phyloP scores from a whole-genome alignment of 2,888 invertebrate species.

The Lordiphosa andalusiaca region DNA sequence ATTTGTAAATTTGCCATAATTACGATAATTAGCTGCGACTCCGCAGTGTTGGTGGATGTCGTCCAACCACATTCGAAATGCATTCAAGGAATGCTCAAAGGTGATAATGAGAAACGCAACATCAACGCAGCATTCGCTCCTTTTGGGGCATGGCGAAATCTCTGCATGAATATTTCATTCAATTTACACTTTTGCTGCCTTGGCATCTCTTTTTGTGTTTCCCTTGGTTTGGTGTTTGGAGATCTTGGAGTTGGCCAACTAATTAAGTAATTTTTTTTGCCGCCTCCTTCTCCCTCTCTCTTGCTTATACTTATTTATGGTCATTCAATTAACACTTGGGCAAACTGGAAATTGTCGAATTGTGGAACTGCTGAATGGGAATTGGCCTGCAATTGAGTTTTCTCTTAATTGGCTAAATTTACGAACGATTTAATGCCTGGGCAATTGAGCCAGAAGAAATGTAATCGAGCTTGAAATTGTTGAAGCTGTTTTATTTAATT shows the following conservation, averaged over 20 bases:
- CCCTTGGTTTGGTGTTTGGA: slow-evolving; percentile 17
- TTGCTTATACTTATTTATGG: slow-evolving; percentile 50
- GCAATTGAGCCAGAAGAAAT: slow-evolving; percentile 14
- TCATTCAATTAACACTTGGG: slow-evolving; percentile 64
- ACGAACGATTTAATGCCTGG: slow-evolving; percentile 49
- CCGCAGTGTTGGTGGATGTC: slow-evolving; percentile 25
- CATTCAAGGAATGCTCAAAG: slow-evolving; percentile 72
- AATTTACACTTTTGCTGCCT: slow-evolving; percentile 69
- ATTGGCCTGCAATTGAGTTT: slow-evolving; percentile 60
- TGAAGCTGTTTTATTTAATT: slow-evolving; percentile 6
- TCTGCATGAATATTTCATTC: slow-evolving; percentile 76
- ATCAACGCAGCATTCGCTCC: slow-evolving; percentile 1
- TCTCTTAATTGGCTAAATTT: slow-evolving; percentile 54
- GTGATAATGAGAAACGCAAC: slow-evolving; percentile 68
- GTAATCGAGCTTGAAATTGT: slow-evolving; percentile 61
- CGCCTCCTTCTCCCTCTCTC: slow-evolving; percentile 21
- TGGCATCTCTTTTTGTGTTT: slow-evolving; percentile 18
- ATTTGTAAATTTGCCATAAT: slow-evolving; percentile 80
- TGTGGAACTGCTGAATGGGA: slow-evolving; percentile 24
- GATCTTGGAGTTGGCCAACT: slow-evolving; percentile 35
- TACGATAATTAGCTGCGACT: slow-evolving; percentile 76
- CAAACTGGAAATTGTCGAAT: slow-evolving; percentile 28
- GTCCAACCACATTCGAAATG: slow-evolving; percentile 38
- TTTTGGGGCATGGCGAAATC: slow-evolving; percentile 47
- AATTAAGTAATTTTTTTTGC: slow-evolving; percentile 74